These are phyloP conservation scores for Atherix ibis DNA, from an alignment of 2,888 invertebrate genomes.

Conservation along the genomic window DNA sequence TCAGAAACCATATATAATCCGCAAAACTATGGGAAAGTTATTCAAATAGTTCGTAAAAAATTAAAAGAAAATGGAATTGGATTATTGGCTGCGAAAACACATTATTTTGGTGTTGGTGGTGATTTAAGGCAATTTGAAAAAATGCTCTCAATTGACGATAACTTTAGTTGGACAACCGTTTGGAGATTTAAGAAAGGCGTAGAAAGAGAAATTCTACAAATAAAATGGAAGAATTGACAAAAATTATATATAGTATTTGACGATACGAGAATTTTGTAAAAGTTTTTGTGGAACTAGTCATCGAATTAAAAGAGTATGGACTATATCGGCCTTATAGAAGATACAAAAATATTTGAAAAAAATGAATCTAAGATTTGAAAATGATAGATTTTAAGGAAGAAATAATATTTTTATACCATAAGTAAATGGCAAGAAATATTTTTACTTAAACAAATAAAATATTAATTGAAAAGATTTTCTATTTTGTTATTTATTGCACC, in stretches of 20 bases:
- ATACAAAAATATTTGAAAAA: no score
- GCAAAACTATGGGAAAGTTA: conserved; percentile 60
- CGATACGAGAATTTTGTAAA: no score
- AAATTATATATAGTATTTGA: not conserved
- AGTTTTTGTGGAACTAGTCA: no score
- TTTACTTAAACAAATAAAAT: no score
- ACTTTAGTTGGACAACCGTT: conserved; percentile 39
- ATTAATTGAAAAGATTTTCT: no score
- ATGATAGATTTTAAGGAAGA: no score
- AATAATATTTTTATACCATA: no score
- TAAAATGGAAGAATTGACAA: conserved; percentile 8
- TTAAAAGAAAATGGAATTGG: conserved; percentile 40
- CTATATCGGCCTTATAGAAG: no score
- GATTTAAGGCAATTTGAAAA: conserved; percentile 61
- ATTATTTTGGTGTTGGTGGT: conserved; percentile 94
- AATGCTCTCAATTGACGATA: conserved; percentile 37
- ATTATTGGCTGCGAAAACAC: conserved; percentile 74
- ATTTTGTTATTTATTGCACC: no score
- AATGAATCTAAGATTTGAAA: no score
- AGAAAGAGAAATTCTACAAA: conserved; percentile 25
- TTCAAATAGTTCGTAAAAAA: conserved; percentile 46
- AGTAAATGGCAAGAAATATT: no score
- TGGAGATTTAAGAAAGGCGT: conserved; percentile 44
- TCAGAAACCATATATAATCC: conserved; percentile 89
- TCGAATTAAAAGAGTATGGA: no score